phyloP scores from a whole-genome alignment of 2,888 invertebrate genomes.

The Drosophila testacea region DNA sequence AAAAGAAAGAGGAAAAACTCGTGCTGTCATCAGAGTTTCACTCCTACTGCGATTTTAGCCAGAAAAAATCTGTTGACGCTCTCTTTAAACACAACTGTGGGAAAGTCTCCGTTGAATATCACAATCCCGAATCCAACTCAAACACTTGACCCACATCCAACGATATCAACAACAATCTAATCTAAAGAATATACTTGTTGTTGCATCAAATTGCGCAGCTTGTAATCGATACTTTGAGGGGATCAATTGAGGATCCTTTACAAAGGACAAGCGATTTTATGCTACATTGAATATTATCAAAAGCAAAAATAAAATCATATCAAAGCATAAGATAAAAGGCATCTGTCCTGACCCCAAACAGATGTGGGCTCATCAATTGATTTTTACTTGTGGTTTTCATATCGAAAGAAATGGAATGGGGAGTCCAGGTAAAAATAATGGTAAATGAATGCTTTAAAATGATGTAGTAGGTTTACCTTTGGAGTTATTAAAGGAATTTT shows the following conservation, averaged over 20 bases:
- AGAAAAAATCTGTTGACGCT: constrained; percentile 22
- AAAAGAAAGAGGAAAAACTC: constrained; percentile 2
- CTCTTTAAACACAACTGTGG: constrained; percentile 44
- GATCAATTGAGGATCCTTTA: constrained; percentile 40
- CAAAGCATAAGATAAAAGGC: constrained; percentile 36
- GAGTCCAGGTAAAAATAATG: not conserved
- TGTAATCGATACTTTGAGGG: constrained; percentile 63
- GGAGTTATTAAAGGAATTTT: too few relatives aligned
- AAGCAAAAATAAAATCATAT: constrained; percentile 27
- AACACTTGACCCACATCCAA: constrained; percentile 72
- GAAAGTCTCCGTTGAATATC: constrained; percentile 32
- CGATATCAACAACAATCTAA: constrained; percentile 42
- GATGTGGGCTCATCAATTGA: constrained; percentile 55
- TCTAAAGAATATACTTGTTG: constrained; percentile 21
- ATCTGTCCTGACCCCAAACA: constrained; percentile 30
- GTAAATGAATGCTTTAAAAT: too few relatives aligned
- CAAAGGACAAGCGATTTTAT: constrained; percentile 54
- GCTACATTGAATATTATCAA: constrained; percentile 64
- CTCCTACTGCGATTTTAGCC: constrained; percentile 30
- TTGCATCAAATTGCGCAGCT: constrained; percentile 32
- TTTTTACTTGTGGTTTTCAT: constrained; percentile 24
- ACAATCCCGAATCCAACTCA: constrained; percentile 15
- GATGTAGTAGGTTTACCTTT: too few relatives aligned
- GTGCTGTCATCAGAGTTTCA: constrained; percentile 46
- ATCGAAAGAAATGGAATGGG: constrained; percentile 13